Base-by-base conservation (phyloP, 2,113 vertebrate genomes). In the Psittacula cyanocephala region DNA sequence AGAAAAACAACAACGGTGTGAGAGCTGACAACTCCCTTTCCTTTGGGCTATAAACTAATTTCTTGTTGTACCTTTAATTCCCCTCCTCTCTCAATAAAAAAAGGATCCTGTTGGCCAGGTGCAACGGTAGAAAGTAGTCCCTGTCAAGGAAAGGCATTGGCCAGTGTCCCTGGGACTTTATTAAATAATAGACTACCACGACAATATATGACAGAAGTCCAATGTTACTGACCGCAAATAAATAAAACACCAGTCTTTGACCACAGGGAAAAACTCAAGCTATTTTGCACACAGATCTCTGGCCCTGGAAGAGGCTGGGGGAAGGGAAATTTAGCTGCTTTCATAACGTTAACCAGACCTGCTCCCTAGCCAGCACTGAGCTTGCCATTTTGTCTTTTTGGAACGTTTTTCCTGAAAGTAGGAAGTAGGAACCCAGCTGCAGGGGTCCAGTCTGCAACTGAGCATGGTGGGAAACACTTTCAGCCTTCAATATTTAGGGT, bases 271-370 rank as follows among this genome's bases (percentile, higher is more conserved):
- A 94, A 93, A 69, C 29, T 81, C 11, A 6, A 81, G 33, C 53
- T 91, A 53, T 86, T 92, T 83, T 88, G 29, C 91, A 75, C 82
- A 81, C 92, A 92, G 74, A 92, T 91, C 60, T 95, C 88, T 78
- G 68, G 60, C 47, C 25, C 52, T 89, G 64, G 64, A 90, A 91
- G 52, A 79, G n/a, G 11, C 31, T 65, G 57, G 70, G 81, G 87
- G 62, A 91, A 89, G 77, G 95, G 84, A 57, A 91, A 41, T 81
- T 13, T 28, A 31, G 86, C 69, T 89, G 31, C 62, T 91, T 92
- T 80, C 74, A 17, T 92, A 95, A 95, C 57, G 50, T 69, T 94
- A 95, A 92, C 74, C 94, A 87, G 93, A 87, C 87, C 33, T 79
- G 25, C 63, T 71, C 82, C 74, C 86, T 69, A 79, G 70, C 64